Evolutionary conservation across 2,797 vertebrate species (phyloP), one percentile per base, ranked within the genome.

Genomic region (Pseudomugil gertrudae): DNA sequence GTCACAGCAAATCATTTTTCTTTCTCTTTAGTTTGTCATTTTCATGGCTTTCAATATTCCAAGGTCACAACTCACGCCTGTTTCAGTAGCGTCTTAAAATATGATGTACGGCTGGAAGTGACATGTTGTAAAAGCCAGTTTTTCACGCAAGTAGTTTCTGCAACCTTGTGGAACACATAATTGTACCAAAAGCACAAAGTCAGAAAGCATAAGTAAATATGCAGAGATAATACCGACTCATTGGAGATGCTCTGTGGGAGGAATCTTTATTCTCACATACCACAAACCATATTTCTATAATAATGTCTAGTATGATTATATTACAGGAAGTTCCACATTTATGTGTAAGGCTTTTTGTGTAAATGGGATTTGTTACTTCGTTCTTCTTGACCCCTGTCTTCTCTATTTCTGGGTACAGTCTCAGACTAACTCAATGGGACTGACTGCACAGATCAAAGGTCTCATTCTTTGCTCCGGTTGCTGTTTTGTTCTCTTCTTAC

Each of bases 391-490:
- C 83, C 78, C 71, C 59, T 66, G 74, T 84, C 76, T 83, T 71
- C 76, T 86, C 78, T 82, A 69, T 83, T 84, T 89, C 81, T 83
- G 74, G 77, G 82, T 83, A 54, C 67, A 57, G 70, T 59, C 73
- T 76, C 74, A 78, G 83, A 76, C 74, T 65, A 61, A 81, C 80
- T 88, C 78, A 74, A 83, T 73, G 79, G 79, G 80, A 74, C 74
- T 66, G 73, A 80, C 78, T 81, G 76, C 85, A 63, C 58, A 70
- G 83, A 92, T 92, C 87, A 92, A 92, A 92, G 84, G 83, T 89
- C 85, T 90, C 87, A 81, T 89, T 88, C 82, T 87, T 80, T 60
- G 67, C 85, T 86, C 74, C 75, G 80, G 78, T 86, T 80, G 84
- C 76, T 86, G 81, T 84, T 36, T 32, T 88, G 79, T 73, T 70